Conservation (phyloP, 2,888 invertebrate species). For the Coenonympha arcania region DNA sequence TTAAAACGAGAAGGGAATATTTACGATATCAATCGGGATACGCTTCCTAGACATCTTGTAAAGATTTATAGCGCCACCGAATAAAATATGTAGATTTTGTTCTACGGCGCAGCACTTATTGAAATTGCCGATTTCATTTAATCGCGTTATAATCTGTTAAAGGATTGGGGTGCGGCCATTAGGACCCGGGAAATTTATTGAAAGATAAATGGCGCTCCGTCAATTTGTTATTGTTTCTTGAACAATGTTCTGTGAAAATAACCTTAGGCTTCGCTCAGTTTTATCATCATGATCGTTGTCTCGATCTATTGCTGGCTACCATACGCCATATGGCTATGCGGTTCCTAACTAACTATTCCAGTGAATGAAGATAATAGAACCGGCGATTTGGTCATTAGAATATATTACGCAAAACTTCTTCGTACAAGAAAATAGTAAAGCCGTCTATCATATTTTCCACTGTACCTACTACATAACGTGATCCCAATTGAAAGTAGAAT, state of each 20-base stretch:
- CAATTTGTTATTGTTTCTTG: conserved; percentile 22
- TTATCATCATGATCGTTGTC: no score
- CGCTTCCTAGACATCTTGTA: conserved; percentile 35
- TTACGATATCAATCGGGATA: conserved; percentile 60
- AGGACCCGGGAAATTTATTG: conserved; percentile 24
- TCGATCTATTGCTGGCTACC: no score
- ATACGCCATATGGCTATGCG: no score
- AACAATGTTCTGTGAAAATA: conserved; percentile 2
- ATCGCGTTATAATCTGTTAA: conserved; percentile 43
- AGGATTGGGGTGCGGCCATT: conserved; percentile 31
- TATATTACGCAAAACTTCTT: no score
- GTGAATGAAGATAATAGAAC: no score
- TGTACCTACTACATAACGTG: no score
- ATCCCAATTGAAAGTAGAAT: no score
- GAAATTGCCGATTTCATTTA: conserved; percentile 70
- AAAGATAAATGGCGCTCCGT: conserved; percentile 22
- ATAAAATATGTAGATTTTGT: conserved; percentile 67
- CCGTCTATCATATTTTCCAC: no score
- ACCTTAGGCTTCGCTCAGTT: background rate
- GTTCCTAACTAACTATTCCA: no score
- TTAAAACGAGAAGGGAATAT: conserved; percentile 29
- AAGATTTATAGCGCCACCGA: conserved; percentile 50
- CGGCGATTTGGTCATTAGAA: no score
- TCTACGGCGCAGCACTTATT: conserved; percentile 62
- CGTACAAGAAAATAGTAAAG: no score